Conservation (phyloP, 92 coral and sea anemone species). For the Epizoanthus rinbou region DNA sequence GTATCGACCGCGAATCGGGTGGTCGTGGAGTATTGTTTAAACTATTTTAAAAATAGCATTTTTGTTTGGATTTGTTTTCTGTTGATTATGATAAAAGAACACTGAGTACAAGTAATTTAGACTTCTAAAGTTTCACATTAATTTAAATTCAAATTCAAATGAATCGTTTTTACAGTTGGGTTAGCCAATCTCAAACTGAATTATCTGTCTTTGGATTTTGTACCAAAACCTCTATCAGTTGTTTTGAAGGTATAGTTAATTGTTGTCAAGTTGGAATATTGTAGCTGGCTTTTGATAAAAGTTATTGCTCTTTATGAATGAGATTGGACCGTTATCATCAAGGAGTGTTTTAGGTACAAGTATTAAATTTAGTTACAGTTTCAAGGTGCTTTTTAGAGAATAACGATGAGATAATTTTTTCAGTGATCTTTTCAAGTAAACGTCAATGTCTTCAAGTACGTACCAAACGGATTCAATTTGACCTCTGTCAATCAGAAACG, state of each 20-base stretch:
- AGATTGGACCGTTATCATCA: not conserved
- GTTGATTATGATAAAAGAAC: slow-evolving; percentile 2
- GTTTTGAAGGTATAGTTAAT: not conserved
- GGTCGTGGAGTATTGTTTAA: not conserved
- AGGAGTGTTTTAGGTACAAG: slow-evolving; percentile 7
- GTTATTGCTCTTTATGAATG: slow-evolving; percentile 1
- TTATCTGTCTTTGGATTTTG: not conserved
- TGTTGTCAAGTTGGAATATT: not conserved
- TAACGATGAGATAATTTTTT: not conserved
- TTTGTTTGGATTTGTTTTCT: slow-evolving; percentile 2
- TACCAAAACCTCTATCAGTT: not conserved
- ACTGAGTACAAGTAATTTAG: not conserved
- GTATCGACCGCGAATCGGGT: no score
- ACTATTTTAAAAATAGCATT: not conserved
- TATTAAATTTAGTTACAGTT: slow-evolving; percentile 32
- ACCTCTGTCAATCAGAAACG: slow-evolving; percentile 22
- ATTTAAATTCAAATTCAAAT: not conserved
- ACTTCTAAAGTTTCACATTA: not conserved
- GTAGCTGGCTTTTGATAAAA: not conserved
- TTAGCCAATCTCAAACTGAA: not conserved
- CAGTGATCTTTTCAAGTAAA: not conserved
- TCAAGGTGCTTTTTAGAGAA: slow-evolving; percentile 14
- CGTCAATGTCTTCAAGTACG: not conserved
- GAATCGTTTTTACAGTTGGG: not conserved
- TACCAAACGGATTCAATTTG: not conserved